Evolutionary conservation across 2,113 vertebrate genomes (phyloP).

Genomic region (Pyxicephalus adspersus): DNA sequence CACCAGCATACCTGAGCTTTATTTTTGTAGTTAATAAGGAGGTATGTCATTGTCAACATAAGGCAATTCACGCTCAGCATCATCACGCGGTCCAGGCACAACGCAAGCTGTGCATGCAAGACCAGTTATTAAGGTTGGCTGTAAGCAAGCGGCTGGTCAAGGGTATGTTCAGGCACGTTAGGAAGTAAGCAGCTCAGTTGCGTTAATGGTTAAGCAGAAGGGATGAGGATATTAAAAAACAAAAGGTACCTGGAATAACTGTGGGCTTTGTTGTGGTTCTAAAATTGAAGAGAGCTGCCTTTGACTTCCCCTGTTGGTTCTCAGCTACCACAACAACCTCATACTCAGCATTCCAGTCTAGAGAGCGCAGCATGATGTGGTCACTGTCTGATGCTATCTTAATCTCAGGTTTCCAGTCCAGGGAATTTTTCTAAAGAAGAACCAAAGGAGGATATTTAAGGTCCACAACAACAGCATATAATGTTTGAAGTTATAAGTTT

Average conservation of each 20-base stretch:
- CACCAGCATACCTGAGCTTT: neutral
- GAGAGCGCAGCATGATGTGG: conserved; percentile 78
- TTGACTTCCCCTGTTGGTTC: conserved; percentile 92
- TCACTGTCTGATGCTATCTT: conserved; percentile 83
- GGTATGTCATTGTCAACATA: conserved; percentile 3
- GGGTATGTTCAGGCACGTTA: conserved; percentile 70
- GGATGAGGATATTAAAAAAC: conserved; percentile 8
- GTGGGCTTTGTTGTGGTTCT: conserved; percentile 85
- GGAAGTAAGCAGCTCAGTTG: conserved; percentile 67
- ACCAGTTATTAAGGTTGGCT: conserved; percentile 68
- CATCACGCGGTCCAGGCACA: conserved; percentile 38
- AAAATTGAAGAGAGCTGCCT: conserved; percentile 82
- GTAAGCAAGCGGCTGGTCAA: conserved; percentile 74
- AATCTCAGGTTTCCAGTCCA: conserved; percentile 91
- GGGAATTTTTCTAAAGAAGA: conserved; percentile 73
- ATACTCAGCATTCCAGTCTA: conserved; percentile 95
- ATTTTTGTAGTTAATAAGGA: neutral
- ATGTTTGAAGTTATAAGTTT: too few species aligned
- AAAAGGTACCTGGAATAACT: conserved; percentile 85
- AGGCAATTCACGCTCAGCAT: conserved; percentile 1
- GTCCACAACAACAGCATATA: too few species aligned
- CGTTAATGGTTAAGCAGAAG: conserved; percentile 71
- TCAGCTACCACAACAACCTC: conserved; percentile 89
- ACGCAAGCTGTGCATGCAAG: conserved; percentile 66
- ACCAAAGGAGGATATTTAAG: neutral